Evolutionary conservation across 2,113 vertebrate genomes (phyloP).

Genomic region (Ornithorhynchus anatinus): DNA sequence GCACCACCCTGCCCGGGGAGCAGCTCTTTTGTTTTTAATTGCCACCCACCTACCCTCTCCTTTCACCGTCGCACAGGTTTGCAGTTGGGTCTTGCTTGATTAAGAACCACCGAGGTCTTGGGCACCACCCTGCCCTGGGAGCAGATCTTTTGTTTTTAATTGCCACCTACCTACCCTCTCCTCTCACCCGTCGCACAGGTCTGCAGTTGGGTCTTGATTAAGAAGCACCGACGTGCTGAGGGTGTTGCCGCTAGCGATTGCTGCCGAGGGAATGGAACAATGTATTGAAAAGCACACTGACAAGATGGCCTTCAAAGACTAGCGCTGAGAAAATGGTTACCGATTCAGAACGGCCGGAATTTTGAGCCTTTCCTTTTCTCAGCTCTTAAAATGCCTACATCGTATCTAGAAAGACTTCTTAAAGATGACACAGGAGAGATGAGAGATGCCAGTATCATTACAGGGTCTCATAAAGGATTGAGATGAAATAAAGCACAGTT

Average conservation of each 20-base stretch:
- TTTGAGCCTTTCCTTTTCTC: neutral
- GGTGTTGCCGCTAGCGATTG: neutral
- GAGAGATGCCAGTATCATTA: no score
- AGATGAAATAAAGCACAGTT: no score
- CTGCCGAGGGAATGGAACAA: neutral
- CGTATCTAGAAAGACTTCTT: neutral
- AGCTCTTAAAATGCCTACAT: neutral
- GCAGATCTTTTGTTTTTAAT: no score
- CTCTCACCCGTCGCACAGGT: constrained; percentile 21
- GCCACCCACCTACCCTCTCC: no score
- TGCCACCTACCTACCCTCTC: no score
- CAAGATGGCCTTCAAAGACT: constrained; percentile 51
- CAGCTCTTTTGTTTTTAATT: no score
- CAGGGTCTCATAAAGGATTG: no score
- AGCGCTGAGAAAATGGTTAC: constrained; percentile 41
- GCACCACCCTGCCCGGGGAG: no score
- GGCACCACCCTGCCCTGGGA: no score
- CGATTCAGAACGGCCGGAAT: neutral
- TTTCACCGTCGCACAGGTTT: no score
- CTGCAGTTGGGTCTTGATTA: constrained; percentile 3
- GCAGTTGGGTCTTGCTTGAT: constrained; percentile 14
- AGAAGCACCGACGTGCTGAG: neutral
- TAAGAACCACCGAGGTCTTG: neutral
- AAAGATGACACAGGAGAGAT: neutral
- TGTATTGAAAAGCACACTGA: neutral